Evolutionary conservation across 2,113 vertebrate genomes (phyloP), one percentile per base, ranked within the genome.

Genomic region (Ptychochromis oligacanthus): DNA sequence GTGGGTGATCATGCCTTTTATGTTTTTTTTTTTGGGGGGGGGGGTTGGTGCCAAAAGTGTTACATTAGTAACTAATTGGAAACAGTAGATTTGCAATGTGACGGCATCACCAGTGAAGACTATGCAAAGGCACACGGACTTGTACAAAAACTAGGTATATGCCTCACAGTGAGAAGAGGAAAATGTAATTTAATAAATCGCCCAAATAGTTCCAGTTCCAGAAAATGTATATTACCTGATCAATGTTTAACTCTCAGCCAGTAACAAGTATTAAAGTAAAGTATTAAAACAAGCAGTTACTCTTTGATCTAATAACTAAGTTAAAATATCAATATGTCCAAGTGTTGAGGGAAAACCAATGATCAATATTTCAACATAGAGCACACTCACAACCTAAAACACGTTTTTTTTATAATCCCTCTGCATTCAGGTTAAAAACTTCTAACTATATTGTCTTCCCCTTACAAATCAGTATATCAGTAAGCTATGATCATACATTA

Each of bases 301-400:
- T 52, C 54, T 43, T 52, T 77, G n/a, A 60, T 49, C n/a, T 74
- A 75, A 49, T 49, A 34, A 36, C 31, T 24, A 18, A 26, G 12
- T 49, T 54, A n/a, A 86, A 76, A 84, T 86, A 85, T 85, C 65
- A 52, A 28, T 67, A 72, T 52, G 46, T 72, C 46, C 67, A 54
- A 72, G 46, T 13, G 11, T n/a, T 40, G 28, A 46, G 18, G 46
- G 17, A n/a, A 65, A 31, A 54, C 40, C 72, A 54, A 15, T 38
- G 18, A 64, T 88, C 81, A 43, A 80, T 85, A 72, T 26, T 54
- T 55, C 26, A 56, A 72, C 28, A 58, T 9, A 31, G 43, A 72
- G 59, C 43, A 75, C 56, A 62, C 28, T 7, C 6, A 34, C 22
- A 85, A 79, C 56, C 24, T 46, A 46, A 67, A n/a, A 46, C 5